Conservation (phyloP, 1,140 invertebrate genomes). For the Leucophenga varia region DNA sequence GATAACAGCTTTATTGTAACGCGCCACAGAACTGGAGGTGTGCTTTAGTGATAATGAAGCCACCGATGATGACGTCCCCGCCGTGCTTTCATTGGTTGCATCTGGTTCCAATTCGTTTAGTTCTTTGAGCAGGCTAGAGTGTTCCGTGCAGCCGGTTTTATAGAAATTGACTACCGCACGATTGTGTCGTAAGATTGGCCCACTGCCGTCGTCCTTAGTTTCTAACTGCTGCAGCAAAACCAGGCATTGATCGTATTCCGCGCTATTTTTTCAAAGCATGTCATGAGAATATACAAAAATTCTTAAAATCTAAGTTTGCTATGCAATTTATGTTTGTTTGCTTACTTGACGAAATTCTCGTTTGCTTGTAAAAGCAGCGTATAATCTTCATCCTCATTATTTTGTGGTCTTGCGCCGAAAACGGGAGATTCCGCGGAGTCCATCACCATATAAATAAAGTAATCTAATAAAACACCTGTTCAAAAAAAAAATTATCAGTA, state of each 20-base stretch:
- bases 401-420: constrained; percentile 42
- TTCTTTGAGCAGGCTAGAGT: constrained; percentile 68
- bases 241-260: constrained; percentile 62
- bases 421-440: constrained; percentile 44
- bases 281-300: too few relatives aligned
- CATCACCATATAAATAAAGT: constrained; percentile 42
- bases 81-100: constrained; percentile 8
- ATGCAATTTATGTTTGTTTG: not conserved
- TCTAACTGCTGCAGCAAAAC: constrained; percentile 65
- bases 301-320: not conserved
- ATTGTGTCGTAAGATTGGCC: constrained; percentile 74
- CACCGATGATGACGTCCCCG: not conserved
- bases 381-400: constrained; percentile 43
- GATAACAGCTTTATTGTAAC: constrained; percentile 82
- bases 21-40: constrained; percentile 57
- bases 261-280: too few relatives aligned
- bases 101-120: constrained; percentile 47
- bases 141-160: constrained; percentile 69
- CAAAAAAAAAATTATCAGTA: too few relatives aligned
- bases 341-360: constrained; percentile 47
- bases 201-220: constrained; percentile 61
- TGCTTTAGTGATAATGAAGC: constrained; percentile 27
- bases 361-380: constrained; percentile 41
- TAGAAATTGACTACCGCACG: constrained; percentile 73
- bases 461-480: too few relatives aligned